Conservation (phyloP, 2,888 invertebrate species). For the Keiferia lycopersicella region DNA sequence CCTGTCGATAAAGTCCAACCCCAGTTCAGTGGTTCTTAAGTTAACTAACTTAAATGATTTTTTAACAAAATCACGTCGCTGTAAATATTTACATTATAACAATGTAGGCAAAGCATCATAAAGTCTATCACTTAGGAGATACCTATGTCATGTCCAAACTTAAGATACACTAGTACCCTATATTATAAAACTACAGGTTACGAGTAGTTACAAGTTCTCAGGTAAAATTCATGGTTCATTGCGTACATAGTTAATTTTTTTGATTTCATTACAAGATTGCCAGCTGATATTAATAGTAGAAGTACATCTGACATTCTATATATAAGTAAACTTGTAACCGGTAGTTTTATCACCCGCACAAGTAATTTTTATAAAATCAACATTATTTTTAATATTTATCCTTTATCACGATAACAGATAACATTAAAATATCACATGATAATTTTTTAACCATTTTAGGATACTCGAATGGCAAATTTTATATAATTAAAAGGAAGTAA, state of each 20-base stretch:
- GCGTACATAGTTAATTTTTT: too few species aligned
- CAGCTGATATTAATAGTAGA: too few species aligned
- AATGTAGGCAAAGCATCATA: constrained; percentile 46
- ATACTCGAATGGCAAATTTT: constrained; percentile 67
- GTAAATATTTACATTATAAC: constrained; percentile 62
- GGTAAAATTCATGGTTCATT: not conserved
- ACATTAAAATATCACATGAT: constrained; percentile 80
- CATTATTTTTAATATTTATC: constrained; percentile 42
- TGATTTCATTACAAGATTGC: too few species aligned
- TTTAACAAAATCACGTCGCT: not conserved
- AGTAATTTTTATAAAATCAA: constrained; percentile 55
- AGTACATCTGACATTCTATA: too few species aligned
- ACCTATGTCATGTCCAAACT: constrained; percentile 70
- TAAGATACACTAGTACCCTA: constrained; percentile 40
- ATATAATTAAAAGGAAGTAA: constrained; percentile 45
- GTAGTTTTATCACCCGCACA: constrained; percentile 15
- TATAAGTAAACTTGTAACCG: not conserved
- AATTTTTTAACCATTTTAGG: constrained; percentile 65
- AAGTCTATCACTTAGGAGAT: constrained; percentile 38
- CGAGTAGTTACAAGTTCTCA: not conserved
- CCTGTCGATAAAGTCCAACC: not conserved
- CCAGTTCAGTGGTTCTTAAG: not conserved
- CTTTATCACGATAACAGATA: constrained; percentile 76
- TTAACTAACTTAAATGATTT: not conserved
- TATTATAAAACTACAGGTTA: not conserved